phyloP scores from a whole-genome alignment of 2,113 vertebrate species.

The Mobula birostris region DNA sequence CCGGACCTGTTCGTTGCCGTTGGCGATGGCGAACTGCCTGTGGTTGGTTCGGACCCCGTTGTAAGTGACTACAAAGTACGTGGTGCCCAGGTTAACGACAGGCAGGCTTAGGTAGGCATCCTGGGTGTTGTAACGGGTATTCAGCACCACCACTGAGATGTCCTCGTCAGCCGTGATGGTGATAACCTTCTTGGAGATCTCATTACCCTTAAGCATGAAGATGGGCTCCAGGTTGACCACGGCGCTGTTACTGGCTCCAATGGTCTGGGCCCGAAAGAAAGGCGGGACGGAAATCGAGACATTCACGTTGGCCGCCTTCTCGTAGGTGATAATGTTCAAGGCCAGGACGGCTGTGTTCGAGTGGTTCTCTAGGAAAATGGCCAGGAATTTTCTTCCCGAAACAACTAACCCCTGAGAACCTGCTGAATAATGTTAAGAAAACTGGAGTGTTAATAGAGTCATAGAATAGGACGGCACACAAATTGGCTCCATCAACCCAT shows the following conservation, averaged over 20 bases:
- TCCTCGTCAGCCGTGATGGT: background rate
- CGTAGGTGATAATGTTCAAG: background rate
- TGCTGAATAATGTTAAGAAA: background rate
- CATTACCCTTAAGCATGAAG: conserved; percentile 16
- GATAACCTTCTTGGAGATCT: background rate
- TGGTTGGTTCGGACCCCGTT: background rate
- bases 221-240: background rate
- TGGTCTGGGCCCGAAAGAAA: background rate
- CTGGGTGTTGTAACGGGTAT: background rate
- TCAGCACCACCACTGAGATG: background rate
- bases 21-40: conserved; percentile 12
- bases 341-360: background rate
- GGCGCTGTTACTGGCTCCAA: background rate
- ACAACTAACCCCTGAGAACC: background rate
- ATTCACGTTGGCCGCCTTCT: background rate
- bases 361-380: background rate
- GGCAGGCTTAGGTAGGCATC: background rate
- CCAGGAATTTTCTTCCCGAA: background rate
- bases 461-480: too few species aligned
- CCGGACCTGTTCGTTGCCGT: background rate
- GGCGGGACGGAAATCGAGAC: background rate
- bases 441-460: too few species aligned
- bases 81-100: background rate
- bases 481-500: too few species aligned
- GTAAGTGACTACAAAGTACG: background rate